These are phyloP conservation scores for Drosophila lini DNA, from an alignment of 1,140 invertebrate species.

Conservation along the genomic window DNA sequence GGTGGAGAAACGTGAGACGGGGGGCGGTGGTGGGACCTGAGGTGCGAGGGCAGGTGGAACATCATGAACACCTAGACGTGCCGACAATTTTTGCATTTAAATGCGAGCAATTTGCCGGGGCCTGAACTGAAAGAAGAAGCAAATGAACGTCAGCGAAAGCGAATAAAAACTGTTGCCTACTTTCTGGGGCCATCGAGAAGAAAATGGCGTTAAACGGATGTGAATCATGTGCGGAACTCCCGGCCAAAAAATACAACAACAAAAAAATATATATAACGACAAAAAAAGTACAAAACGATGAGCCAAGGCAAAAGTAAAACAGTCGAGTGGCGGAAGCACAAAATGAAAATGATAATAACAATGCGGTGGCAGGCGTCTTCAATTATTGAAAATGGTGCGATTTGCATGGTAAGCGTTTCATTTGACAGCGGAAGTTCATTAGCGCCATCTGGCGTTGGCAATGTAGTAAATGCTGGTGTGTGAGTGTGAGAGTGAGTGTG, in stretches of 20 bases:
- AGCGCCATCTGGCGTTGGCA: constrained; percentile 44
- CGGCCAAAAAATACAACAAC: constrained; percentile 18
- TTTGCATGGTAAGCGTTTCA: constrained; percentile 78
- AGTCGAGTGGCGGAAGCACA: constrained; percentile 64
- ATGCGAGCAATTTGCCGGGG: constrained; percentile 72
- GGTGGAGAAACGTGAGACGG: neutral
- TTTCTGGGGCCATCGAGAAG: constrained; percentile 45
- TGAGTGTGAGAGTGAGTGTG: neutral
- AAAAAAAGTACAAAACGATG: constrained; percentile 25
- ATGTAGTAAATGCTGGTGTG: neutral
- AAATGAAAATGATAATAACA: constrained; percentile 81
- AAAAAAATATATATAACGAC: constrained; percentile 5
- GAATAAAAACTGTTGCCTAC: constrained; percentile 68
- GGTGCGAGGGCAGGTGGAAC: constrained; percentile 46
- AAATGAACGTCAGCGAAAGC: constrained; percentile 19
- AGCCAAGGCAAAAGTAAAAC: constrained; percentile 34
- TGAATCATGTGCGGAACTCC: constrained; percentile 71
- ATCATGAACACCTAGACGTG: constrained; percentile 76
- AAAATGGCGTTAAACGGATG: constrained; percentile 72
- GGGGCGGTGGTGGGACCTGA: neutral
- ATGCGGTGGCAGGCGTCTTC: constrained; percentile 64
- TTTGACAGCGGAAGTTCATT: constrained; percentile 80
- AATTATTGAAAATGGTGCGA: constrained; percentile 77
- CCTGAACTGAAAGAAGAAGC: constrained; percentile 25
- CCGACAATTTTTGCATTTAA: constrained; percentile 81